Evolutionary conservation across 2,797 vertebrate genomes (phyloP), one percentile per base, ranked within the genome.

Genomic region (Anabacerthia variegaticeps): DNA sequence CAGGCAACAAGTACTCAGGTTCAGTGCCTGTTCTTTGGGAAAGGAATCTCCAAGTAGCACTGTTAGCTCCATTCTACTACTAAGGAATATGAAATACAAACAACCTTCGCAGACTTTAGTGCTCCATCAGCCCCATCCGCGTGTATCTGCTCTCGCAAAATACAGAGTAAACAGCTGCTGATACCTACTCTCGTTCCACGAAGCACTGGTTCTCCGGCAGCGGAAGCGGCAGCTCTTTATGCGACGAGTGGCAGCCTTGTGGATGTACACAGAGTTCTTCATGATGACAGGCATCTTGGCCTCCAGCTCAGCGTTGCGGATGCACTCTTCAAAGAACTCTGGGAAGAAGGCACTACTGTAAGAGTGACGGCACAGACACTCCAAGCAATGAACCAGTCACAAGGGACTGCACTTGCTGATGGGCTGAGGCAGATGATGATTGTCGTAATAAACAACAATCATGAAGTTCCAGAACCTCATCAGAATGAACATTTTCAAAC

Each of bases 311-410:
- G 99, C 98, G 0, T 98, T 99, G 88, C 98, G 98, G 98, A 99
- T 99, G 80, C 99, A 99, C 92, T 99, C 99, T 93, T 99, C 99
- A 34, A 99, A 99, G 97, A 99, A 99, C 92, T 96, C 99, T 99
- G 97, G 59, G 21, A 28, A 81, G 48, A 67, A 14, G 48, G 49
- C 32, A 69, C 28, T 34, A 18, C n/a, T 6, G 37, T 74, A n/a
- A 39, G 75, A 39, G 28, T 9, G 41, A 36, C 1, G 0, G 18
- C 5, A 71, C 36, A 61, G 24, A 26, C 32, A 10, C 36, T 43
- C 63, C 37, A 58, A 26, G n/a, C 51, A 41, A 16, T 14, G 72
- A 80, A 32, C 26, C 65, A 54, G 71, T 18, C 67, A 51, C 41
- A 48, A 78, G 30, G 10, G 14, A 32, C 27, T 52, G 66, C 46